A percentile compares a stretch with the other conserved stretches of the same genome.
Conservation (phyloP, 2,888 invertebrate species). For the Acanthacorydalis orientalis region DNA sequence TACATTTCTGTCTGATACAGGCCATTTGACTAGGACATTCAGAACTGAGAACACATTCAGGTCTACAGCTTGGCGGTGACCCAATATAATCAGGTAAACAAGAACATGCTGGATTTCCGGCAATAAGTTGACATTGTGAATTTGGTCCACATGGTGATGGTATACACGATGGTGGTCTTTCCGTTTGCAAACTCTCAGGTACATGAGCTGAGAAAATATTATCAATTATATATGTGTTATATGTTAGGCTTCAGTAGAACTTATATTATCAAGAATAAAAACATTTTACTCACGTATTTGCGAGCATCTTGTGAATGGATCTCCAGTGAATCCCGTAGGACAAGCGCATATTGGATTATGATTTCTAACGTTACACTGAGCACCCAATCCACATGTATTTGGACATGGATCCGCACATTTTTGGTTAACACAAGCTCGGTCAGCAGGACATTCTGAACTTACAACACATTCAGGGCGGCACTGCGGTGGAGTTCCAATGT, state of each 20-base stretch:
- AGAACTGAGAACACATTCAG: constrained; percentile 62
- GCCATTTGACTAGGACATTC: constrained; percentile 64
- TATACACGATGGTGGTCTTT: constrained; percentile 55
- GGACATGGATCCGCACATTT: constrained; percentile 79
- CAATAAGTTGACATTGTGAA: constrained; percentile 58
- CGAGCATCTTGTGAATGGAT: constrained; percentile 67
- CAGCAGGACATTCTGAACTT: constrained; percentile 69
- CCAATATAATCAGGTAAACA: constrained; percentile 64
- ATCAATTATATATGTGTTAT: background rate
- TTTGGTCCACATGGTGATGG: constrained; percentile 77
- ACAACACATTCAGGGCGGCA: constrained; percentile 76
- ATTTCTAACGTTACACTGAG: constrained; percentile 66
- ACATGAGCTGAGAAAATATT: constrained; percentile 13
- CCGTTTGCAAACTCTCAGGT: constrained; percentile 30
- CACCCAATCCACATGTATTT: constrained; percentile 72
- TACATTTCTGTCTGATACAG: constrained; percentile 62
- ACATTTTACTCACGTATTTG: constrained; percentile 39
- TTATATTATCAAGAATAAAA: constrained; percentile 16
- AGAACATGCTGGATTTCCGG: constrained; percentile 59
- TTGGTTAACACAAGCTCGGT: constrained; percentile 70
- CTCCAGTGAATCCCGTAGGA: constrained; percentile 67
- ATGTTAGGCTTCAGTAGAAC: too few relatives aligned
- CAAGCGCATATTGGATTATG: constrained; percentile 82
- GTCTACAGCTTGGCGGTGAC: constrained; percentile 61
- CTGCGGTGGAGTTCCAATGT: constrained; percentile 59